phyloP scores from a whole-genome alignment of 2,113 vertebrate genomes.

The Sarotherodon lohbergeri region DNA sequence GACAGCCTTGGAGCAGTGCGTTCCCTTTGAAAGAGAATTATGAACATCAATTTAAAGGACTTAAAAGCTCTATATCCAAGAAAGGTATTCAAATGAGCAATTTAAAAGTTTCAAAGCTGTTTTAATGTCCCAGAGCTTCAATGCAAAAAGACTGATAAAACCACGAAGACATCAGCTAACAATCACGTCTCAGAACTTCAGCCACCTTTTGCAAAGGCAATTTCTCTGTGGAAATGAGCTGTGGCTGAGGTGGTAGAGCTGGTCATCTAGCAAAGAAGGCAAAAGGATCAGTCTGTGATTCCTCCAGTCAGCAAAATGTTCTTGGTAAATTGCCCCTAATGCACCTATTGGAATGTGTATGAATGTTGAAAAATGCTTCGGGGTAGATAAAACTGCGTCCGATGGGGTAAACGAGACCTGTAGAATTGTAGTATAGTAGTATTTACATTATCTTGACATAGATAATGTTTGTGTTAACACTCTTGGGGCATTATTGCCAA shows the following conservation, averaged over 20 bases:
- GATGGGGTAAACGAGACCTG: background rate
- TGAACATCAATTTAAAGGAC: background rate
- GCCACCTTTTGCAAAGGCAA: background rate
- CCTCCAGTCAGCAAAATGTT: background rate
- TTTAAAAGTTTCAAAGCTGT: background rate
- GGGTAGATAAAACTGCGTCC: background rate
- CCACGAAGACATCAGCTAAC: background rate
- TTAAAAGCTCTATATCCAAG: background rate
- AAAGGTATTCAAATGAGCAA: background rate
- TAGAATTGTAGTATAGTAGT: background rate
- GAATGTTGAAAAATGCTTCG: background rate
- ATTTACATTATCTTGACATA: background rate
- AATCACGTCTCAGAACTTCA: background rate
- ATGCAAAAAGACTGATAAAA: background rate
- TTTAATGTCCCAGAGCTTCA: background rate
- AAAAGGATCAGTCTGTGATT: background rate
- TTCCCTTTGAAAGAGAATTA: slow-evolving; percentile 65
- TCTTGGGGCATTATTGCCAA: background rate
- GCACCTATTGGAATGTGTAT: background rate
- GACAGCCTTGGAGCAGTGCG: slow-evolving; percentile 62
- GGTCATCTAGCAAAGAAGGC: background rate
- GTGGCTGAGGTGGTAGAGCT: background rate
- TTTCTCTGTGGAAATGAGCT: background rate
- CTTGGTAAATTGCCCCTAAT: background rate
- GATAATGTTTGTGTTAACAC: background rate